phyloP scores from a whole-genome alignment of 2,113 vertebrate genomes.

The Acanthisitta chloris region DNA sequence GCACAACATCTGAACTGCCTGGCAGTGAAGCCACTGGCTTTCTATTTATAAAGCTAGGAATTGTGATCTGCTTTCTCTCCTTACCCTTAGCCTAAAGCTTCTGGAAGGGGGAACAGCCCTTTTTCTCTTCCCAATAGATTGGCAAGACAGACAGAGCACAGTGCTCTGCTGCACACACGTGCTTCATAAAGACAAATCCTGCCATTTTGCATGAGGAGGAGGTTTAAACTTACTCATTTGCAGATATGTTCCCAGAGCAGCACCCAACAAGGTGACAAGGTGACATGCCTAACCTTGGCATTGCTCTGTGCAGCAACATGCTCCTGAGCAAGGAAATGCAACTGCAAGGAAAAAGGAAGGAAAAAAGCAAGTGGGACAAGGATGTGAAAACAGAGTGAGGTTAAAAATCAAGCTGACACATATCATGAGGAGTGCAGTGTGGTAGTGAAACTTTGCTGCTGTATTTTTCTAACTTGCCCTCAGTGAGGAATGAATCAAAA shows the following conservation, averaged over 20 bases:
- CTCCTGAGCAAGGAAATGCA: background rate
- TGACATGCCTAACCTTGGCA: background rate
- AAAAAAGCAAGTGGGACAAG: background rate
- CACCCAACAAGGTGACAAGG: background rate
- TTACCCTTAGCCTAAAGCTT: background rate
- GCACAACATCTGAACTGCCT: background rate
- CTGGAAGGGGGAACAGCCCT: background rate
- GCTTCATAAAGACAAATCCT: background rate
- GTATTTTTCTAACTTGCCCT: background rate
- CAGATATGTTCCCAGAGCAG: background rate
- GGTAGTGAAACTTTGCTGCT: background rate
- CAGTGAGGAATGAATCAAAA: background rate
- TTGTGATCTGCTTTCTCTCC: background rate
- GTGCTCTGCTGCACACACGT: rapidly evolving
- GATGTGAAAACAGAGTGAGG: background rate
- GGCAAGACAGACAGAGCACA: no score
- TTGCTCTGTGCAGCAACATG: background rate
- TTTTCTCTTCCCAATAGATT: background rate
- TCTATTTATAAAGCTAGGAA: background rate
- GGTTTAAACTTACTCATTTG: background rate
- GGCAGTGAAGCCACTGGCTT: background rate
- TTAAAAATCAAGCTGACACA: background rate
- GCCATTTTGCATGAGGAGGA: background rate
- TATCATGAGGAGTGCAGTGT: background rate
- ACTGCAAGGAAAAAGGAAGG: background rate